Percentiles rank a stretch among this genome's conserved stretches.
Evolutionary conservation across 2,888 invertebrate species (phyloP).

Genomic region (Mellilla xanthometata): DNA sequence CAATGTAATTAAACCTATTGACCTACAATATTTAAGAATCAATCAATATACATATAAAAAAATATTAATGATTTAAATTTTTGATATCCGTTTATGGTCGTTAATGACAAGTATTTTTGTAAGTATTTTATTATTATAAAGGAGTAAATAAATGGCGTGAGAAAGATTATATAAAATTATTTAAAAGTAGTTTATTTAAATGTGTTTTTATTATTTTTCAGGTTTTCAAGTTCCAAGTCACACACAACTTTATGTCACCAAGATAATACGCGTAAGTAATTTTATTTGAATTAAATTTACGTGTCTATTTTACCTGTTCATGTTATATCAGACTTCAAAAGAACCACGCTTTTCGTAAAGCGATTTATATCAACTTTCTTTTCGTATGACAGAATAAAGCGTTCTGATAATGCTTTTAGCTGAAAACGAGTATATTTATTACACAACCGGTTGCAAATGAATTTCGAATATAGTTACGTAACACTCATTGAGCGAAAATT

Average conservation of each 20-base stretch:
- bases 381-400: slow-evolving; percentile 16
- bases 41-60: no score
- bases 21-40: neutral
- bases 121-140: no score
- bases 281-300: neutral
- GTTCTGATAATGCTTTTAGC: slow-evolving; percentile 19
- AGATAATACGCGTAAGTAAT: slow-evolving; percentile 62
- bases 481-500: slow-evolving; percentile 56
- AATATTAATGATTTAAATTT: no score
- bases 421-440: slow-evolving; percentile 35
- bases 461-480: slow-evolving; percentile 48
- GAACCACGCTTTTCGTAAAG: no score
- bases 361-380: slow-evolving; percentile 25
- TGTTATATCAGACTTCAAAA: no score
- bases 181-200: no score
- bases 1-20: slow-evolving; percentile 1
- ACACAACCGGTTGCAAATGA: slow-evolving; percentile 32
- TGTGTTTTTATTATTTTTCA: slow-evolving; percentile 69
- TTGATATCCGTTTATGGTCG: no score
- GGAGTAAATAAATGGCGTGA: no score
- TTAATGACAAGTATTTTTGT: no score
- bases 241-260: slow-evolving; percentile 71
- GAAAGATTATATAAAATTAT: no score
- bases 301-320: no score
- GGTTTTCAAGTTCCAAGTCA: slow-evolving; percentile 55